Conservation (phyloP, 2,113 vertebrate genomes). For the Vireo altiloquus region DNA sequence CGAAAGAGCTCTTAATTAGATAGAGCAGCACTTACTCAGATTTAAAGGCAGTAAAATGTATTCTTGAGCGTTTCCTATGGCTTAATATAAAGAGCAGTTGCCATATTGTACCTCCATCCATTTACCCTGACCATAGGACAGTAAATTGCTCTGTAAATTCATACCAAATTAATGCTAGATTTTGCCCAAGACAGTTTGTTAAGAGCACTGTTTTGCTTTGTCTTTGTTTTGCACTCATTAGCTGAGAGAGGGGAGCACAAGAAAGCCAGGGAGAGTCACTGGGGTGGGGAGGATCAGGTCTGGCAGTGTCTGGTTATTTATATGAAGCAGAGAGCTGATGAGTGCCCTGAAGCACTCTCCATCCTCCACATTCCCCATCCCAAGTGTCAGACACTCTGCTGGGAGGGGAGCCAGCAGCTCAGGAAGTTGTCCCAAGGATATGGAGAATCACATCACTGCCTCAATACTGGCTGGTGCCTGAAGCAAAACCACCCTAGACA, state of each 20-base stretch:
- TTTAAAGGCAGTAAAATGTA: background rate
- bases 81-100: background rate
- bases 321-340: fast-evolving
- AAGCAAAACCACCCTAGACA: background rate
- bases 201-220: background rate
- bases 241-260: background rate
- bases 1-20: background rate
- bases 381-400: fast-evolving
- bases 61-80: background rate
- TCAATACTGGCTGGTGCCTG: background rate
- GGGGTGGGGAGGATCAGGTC: background rate
- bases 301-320: background rate
- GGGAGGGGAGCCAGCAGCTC: background rate
- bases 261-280: background rate
- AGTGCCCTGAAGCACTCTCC: fast-evolving
- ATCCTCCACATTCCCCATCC: fast-evolving
- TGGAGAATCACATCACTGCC: background rate
- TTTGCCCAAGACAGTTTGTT: background rate
- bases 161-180: background rate
- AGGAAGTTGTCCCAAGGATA: background rate
- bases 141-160: background rate
- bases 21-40: background rate
- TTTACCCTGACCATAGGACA: background rate
- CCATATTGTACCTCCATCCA: background rate
- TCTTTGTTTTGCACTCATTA: background rate